A percentile compares a stretch with the other conserved stretches of the same genome.
Evolutionary conservation across 2,113 vertebrate genomes (phyloP).

Genomic region (Sceloporus undulatus): DNA sequence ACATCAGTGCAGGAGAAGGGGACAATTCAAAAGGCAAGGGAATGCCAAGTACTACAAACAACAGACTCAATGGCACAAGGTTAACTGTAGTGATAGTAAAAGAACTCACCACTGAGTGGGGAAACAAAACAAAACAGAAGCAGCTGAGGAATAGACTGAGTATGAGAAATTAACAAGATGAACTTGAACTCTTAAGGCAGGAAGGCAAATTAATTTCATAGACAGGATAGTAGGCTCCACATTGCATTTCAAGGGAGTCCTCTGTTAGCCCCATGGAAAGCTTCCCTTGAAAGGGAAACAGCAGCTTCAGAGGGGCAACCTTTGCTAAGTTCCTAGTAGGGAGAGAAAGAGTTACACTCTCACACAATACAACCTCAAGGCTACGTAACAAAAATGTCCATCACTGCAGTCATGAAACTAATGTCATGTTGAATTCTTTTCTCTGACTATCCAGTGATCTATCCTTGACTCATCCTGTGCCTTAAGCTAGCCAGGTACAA

Average conservation of each 20-base stretch:
- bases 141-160: no score
- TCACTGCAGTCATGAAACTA: background rate
- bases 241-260: background rate
- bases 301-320: background rate
- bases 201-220: no score
- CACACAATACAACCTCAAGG: background rate
- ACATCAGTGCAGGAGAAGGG: no score
- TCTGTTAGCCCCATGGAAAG: no score
- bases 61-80: no score
- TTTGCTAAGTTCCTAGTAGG: background rate
- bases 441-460: background rate
- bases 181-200: no score
- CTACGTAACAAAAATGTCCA: background rate
- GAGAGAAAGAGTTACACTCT: background rate
- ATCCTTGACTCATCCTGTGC: background rate
- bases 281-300: background rate
- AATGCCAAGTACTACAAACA: no score
- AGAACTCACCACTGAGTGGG: no score
- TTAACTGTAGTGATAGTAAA: no score
- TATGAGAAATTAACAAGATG: no score
- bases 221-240: background rate
- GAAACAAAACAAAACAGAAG: no score
- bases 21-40: no score
- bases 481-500: background rate
- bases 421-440: background rate